A percentile compares a stretch with the other conserved stretches of the same genome.
Conservation (phyloP, 2,888 invertebrate species). For the Scaptomyza caliginosa region DNA sequence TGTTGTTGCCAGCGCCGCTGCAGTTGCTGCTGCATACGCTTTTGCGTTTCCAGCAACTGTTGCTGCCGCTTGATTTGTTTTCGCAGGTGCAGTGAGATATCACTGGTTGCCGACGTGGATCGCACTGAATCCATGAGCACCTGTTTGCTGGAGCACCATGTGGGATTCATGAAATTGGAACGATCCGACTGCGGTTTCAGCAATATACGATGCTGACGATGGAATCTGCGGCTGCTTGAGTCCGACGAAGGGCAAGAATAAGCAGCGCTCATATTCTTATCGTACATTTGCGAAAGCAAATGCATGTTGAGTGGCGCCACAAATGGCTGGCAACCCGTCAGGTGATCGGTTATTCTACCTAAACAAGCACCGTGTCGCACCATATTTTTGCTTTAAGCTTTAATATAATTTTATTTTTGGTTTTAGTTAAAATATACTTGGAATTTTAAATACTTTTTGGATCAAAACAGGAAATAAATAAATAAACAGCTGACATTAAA, state of each 20-base stretch:
- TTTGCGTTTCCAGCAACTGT: constrained; percentile 9
- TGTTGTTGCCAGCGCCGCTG: not conserved
- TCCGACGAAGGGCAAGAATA: constrained; percentile 19
- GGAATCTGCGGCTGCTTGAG: constrained; percentile 31
- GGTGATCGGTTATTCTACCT: constrained; percentile 28
- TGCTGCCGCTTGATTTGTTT: constrained; percentile 1
- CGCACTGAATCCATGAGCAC: not conserved
- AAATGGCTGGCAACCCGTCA: constrained; percentile 31
- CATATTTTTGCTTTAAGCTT: constrained; percentile 27
- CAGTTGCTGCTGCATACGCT: not conserved
- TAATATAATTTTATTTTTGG: not conserved
- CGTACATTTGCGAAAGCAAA: not conserved
- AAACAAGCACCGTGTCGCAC: constrained; percentile 31
- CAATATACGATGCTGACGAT: constrained; percentile 38
- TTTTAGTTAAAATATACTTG: not conserved
- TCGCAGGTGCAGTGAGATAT: not conserved
- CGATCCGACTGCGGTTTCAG: constrained; percentile 14
- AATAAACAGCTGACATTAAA: constrained; percentile 41
- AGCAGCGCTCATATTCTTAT: not conserved
- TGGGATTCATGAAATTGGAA: not conserved
- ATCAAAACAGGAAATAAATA: constrained; percentile 1
- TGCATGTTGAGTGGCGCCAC: not conserved
- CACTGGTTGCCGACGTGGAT: not conserved
- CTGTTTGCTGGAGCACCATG: constrained; percentile 5
- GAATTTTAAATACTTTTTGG: not conserved